Percentiles rank a stretch among this genome's conserved stretches.
phyloP scores from a whole-genome alignment of 2,113 vertebrate genomes.

The Peromyscus leucopus region DNA sequence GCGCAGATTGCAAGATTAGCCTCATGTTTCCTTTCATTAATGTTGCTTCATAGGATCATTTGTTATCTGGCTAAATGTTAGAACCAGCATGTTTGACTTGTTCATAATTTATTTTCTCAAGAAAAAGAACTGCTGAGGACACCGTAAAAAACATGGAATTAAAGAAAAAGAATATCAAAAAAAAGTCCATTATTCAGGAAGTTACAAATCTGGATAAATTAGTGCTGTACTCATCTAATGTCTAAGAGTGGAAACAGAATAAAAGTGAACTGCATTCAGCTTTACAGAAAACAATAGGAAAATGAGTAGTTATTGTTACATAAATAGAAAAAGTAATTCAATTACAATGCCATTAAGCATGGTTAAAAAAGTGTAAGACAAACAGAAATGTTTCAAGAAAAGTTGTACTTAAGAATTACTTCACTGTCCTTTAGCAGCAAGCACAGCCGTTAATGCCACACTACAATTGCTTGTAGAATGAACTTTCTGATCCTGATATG shows the following conservation, averaged over 20 bases:
- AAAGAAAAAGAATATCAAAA: no score
- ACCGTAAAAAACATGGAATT: constrained; percentile 73
- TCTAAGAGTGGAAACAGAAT: constrained; percentile 54
- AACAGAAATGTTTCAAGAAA: not conserved
- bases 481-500: not conserved
- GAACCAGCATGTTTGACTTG: constrained; percentile 63
- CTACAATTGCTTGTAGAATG: not conserved
- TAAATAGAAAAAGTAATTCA: not conserved
- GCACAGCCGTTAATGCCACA: not conserved
- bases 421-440: not conserved
- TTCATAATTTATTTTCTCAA: constrained; percentile 74
- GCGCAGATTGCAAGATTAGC: constrained; percentile 55
- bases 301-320: constrained; percentile 3
- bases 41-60: constrained; percentile 56
- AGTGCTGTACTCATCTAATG: constrained; percentile 47
- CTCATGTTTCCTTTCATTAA: constrained; percentile 60
- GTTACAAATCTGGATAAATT: constrained; percentile 69
- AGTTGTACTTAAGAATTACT: not conserved
- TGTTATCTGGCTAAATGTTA: constrained; percentile 74
- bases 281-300: not conserved
- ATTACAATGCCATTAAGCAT: not conserved
- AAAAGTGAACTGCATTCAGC: not conserved
- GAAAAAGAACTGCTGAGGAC: constrained; percentile 58
- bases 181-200: constrained; percentile 65
- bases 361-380: not conserved